These are phyloP conservation scores for Lathamus discolor DNA, from an alignment of 2,113 vertebrate genomes.

Conservation along the genomic window DNA sequence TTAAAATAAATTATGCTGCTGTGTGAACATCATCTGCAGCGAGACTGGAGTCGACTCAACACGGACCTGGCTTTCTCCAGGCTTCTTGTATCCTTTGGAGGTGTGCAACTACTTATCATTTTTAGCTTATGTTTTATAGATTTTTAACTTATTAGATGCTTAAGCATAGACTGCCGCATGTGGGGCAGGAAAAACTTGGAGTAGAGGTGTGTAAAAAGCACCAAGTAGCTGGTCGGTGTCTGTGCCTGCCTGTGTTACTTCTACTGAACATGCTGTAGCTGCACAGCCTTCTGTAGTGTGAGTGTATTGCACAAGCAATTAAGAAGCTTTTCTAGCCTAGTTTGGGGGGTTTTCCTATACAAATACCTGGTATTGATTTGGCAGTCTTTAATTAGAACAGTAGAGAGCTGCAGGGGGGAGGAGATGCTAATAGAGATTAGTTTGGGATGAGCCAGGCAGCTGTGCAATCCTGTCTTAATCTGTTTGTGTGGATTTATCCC, in stretches of 20 bases:
- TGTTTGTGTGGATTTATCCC: not conserved
- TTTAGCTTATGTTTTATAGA: not conserved
- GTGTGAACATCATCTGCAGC: not conserved
- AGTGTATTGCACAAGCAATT: not conserved
- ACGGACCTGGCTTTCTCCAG: not conserved
- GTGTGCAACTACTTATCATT: not conserved
- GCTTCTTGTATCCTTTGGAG: not conserved
- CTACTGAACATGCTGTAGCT: not conserved
- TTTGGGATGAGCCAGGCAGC: not conserved
- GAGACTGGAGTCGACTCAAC: not conserved
- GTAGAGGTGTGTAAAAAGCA: not conserved
- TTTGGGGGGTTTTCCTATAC: not conserved
- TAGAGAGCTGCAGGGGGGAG: not conserved
- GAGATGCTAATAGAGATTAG: not conserved
- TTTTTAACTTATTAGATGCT: not conserved
- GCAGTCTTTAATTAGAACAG: not conserved
- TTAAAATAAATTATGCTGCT: slow-evolving; percentile 67
- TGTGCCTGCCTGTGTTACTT: not conserved
- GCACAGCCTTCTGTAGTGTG: rapidly evolving
- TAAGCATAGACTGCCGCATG: not conserved
- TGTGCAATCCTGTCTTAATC: not conserved
- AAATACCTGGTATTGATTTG: not conserved
- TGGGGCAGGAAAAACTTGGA: not conserved
- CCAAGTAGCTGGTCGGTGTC: not conserved
- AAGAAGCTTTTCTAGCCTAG: not conserved